Conservation (phyloP, 2,113 vertebrate species). For the Phocoena sinus region DNA sequence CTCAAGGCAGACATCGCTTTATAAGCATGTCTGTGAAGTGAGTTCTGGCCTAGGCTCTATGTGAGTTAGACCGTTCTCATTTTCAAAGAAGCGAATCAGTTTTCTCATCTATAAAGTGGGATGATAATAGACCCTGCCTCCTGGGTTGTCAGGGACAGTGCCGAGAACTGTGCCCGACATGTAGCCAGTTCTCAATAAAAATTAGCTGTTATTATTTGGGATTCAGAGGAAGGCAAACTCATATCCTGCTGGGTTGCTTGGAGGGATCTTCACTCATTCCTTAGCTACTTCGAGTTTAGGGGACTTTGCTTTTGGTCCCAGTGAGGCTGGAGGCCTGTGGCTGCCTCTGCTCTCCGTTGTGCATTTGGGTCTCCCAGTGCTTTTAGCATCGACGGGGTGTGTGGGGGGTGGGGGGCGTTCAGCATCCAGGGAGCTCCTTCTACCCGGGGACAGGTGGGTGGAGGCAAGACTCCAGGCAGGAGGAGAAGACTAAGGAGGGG, state of each 20-base stretch:
- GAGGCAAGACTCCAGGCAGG: background rate
- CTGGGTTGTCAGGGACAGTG: too few species aligned
- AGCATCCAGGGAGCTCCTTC: background rate
- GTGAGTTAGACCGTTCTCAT: background rate
- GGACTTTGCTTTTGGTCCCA: background rate
- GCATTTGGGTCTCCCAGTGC: background rate
- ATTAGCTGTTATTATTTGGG: background rate
- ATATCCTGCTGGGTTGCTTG: background rate
- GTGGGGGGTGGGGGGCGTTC: background rate
- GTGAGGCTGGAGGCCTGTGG: background rate
- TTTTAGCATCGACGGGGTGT: background rate
- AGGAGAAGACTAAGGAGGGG: background rate
- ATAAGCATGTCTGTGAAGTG: background rate
- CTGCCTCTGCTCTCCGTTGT: background rate
- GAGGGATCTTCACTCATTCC: background rate
- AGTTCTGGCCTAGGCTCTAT: background rate
- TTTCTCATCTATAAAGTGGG: background rate
- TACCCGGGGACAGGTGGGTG: background rate
- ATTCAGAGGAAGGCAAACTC: background rate
- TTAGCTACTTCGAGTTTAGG: background rate
- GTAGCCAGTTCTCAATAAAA: accelerated
- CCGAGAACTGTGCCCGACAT: accelerated
- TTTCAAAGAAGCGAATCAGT: background rate
- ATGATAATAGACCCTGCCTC: background rate
- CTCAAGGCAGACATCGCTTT: background rate